These are phyloP conservation scores for Bellardia pandia DNA, from an alignment of 2,888 invertebrate species.

Conservation along the genomic window DNA sequence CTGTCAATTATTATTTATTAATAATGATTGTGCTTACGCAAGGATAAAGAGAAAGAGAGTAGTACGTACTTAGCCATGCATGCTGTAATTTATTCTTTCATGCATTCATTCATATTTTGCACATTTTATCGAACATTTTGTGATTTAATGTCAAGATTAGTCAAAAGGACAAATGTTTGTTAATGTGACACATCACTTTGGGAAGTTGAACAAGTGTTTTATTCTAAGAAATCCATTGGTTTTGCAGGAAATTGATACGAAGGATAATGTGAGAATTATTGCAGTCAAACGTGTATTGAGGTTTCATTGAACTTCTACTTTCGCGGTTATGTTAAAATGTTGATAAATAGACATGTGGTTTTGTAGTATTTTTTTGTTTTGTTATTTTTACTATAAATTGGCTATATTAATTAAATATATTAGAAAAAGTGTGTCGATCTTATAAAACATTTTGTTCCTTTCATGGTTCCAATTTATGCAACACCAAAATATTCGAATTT, in stretches of 20 bases:
- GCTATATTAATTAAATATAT: no score
- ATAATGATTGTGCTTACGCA: slow-evolving; percentile 52
- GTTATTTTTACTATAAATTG: background rate
- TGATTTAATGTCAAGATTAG: slow-evolving; percentile 70
- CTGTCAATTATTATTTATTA: slow-evolving; percentile 73
- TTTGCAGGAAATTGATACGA: slow-evolving; percentile 12
- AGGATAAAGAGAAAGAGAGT: background rate
- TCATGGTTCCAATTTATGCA: no score
- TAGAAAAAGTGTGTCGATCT: no score
- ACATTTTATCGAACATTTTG: slow-evolving; percentile 51
- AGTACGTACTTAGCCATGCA: slow-evolving; percentile 54
- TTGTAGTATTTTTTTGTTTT: no score
- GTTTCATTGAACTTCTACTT: slow-evolving; percentile 25
- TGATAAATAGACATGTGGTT: no score
- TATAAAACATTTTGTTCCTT: no score
- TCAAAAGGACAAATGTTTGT: slow-evolving; percentile 51
- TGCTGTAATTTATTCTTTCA: slow-evolving; percentile 48
- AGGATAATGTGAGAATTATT: slow-evolving; percentile 27
- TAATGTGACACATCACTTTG: slow-evolving; percentile 49
- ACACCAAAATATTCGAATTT: no score
- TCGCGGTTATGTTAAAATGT: no score
- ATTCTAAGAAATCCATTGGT: slow-evolving; percentile 12
- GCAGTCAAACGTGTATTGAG: slow-evolving; percentile 16
- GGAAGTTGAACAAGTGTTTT: slow-evolving; percentile 69
- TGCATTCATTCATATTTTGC: slow-evolving; percentile 57